Base-by-base conservation (phyloP, 35 echinoderm and acorn worm species). In the Stichopus chloronotus region DNA sequence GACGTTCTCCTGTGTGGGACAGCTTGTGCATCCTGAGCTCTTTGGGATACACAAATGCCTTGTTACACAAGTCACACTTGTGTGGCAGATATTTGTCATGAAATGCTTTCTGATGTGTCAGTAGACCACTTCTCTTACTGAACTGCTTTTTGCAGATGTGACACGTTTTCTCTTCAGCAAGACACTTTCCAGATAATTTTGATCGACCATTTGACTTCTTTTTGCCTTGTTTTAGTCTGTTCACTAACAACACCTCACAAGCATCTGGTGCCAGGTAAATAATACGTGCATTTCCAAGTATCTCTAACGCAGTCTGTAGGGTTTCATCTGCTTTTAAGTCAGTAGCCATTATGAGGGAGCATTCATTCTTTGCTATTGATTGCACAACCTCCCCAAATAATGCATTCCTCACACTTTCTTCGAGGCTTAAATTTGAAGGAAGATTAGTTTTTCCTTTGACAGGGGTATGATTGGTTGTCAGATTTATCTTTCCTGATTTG, bases 1-100 rank as follows among this genome's bases (percentile, higher is more conserved):
- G 81, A 8, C 82, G 80, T 25, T 87, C 61, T 55, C 92, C 92
- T 72, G 82, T 86, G 25, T 93, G 92, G 17, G 60, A 76, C 43
- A 93, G 20, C 52, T 87, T 87, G 24, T 93, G 92, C 56, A 93
- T 52, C 25, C 57, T 65, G 13, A 93, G 81, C 14, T 86, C 82
- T 21, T 93, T 93, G n/a, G 80, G 82, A 58, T 93, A 86, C 81
- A 93, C 80, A 57, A 93, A 93, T 77, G 80, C 55, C 30, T 76
- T 87, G 5, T 87, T 53, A 84, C 92, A 93, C 23, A 93, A 71
- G 58, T 85, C 58, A 78, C 92, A 93, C 55, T 56, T 93, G 17
- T 93, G 92, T 55, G 92, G 92, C 20, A 79, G 55, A 9, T 58
- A 25, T 58, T 79, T 91, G 17, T 79, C 53, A 43, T 91, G 90